These are phyloP conservation scores for Platichthys flesus DNA, from an alignment of 2,113 vertebrate genomes.

Conservation along the genomic window DNA sequence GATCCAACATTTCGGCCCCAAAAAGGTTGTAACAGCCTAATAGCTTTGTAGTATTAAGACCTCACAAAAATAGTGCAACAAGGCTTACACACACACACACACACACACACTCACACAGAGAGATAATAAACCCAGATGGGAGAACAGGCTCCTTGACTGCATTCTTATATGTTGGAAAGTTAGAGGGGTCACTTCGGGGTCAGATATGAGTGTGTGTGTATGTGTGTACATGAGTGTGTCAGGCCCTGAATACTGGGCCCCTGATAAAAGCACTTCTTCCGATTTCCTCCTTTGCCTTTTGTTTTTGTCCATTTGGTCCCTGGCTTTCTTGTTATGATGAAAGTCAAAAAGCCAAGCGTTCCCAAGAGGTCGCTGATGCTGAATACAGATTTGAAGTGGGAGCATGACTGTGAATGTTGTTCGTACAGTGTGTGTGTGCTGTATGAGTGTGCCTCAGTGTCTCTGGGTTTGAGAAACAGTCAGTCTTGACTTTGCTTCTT, in stretches of 20 bases:
- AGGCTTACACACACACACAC: neutral
- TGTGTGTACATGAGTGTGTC: conserved; percentile 13
- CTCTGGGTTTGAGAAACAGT: conserved; percentile 36
- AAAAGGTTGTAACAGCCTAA: neutral
- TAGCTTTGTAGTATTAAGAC: neutral
- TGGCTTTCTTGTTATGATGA: conserved; percentile 74
- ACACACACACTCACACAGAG: conserved; percentile 1
- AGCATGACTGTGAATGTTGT: conserved; percentile 47
- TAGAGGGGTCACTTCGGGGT: conserved; percentile 87
- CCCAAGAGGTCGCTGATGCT: conserved; percentile 74
- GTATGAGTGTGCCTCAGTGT: conserved; percentile 33
- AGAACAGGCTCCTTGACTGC: conserved; percentile 85
- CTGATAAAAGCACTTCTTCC: conserved; percentile 77
- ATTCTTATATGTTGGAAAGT: conserved; percentile 85
- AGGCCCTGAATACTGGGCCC: conserved; percentile 56
- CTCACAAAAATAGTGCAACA: neutral
- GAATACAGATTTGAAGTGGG: conserved; percentile 65
- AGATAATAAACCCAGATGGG: conserved; percentile 72
- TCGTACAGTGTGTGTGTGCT: conserved; percentile 38
- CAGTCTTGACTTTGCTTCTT: conserved; percentile 50
- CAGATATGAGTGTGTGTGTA: conserved; percentile 64
- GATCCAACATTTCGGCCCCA: neutral
- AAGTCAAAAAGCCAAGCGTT: conserved; percentile 70
- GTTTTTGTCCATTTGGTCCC: conserved; percentile 66
- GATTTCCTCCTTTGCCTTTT: conserved; percentile 66